Conservation (phyloP, 2,797 vertebrate genomes). For the Dipus sagitta region DNA sequence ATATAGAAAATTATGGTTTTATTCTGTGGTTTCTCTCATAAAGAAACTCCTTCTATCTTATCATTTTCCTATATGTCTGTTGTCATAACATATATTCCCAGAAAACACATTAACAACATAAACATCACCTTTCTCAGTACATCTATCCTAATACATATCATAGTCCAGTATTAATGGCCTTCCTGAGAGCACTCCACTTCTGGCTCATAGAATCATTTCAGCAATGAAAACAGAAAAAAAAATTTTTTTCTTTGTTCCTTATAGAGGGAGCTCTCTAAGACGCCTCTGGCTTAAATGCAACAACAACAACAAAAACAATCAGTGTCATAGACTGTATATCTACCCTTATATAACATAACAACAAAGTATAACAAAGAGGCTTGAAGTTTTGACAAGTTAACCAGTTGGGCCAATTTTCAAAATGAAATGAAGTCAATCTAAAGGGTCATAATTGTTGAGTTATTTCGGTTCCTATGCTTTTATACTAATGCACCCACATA, state of each 20-base stretch:
- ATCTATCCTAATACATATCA: conserved; percentile 10
- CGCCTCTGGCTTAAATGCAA: neutral
- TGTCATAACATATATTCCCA: conserved; percentile 45
- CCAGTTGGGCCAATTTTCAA: neutral
- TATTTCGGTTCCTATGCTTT: conserved; percentile 5
- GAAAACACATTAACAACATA: conserved; percentile 35
- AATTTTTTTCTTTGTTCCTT: neutral
- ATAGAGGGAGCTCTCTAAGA: conserved; percentile 43
- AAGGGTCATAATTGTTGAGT: neutral
- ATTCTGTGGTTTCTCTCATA: conserved; percentile 41
- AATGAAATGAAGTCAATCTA: conserved; percentile 26
- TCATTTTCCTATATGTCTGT: conserved; percentile 52
- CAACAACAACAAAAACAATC: neutral
- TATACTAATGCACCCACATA: neutral
- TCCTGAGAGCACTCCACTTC: neutral
- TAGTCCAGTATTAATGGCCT: neutral
- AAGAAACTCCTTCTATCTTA: conserved; percentile 19
- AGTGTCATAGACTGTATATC: neutral
- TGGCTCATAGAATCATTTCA: neutral
- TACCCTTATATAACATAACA: conserved; percentile 42
- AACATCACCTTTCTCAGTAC: conserved; percentile 32
- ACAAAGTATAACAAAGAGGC: neutral
- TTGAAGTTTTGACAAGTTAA: neutral
- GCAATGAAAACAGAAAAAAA: neutral
- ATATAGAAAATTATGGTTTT: conserved; percentile 43